Evolutionary conservation across 2,888 invertebrate species (phyloP).

Genomic region (Odontocolon sp.): DNA sequence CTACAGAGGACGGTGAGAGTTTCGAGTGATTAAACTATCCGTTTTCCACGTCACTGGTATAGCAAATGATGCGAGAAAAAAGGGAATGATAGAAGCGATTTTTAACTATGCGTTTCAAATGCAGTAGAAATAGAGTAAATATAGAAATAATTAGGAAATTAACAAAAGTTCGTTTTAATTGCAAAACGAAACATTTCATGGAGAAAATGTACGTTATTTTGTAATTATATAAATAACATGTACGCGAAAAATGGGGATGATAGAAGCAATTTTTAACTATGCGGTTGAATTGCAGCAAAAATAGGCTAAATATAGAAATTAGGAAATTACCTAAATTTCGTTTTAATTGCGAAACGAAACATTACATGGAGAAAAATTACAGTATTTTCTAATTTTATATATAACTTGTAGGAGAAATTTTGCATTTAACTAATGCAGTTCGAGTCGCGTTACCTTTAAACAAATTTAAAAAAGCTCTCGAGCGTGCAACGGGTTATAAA

Average conservation of each 20-base stretch:
- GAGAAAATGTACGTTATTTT: too few relatives aligned
- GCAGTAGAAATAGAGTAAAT: not conserved
- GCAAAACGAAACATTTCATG: not conserved
- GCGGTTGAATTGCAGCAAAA: too few relatives aligned
- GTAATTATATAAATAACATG: too few relatives aligned
- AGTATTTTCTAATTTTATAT: too few relatives aligned
- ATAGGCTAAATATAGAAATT: too few relatives aligned
- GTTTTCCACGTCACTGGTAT: constrained; percentile 9
- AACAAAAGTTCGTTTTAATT: not conserved
- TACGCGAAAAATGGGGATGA: too few relatives aligned
- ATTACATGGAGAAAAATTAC: too few relatives aligned
- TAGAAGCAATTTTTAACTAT: too few relatives aligned
- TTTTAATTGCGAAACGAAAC: not conserved
- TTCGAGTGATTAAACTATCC: constrained; percentile 43
- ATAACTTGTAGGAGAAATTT: too few relatives aligned
- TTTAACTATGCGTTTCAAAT: too few relatives aligned
- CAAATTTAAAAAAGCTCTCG: not conserved
- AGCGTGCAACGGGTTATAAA: not conserved
- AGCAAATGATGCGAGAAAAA: constrained; percentile 22
- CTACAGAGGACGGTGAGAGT: constrained; percentile 9
- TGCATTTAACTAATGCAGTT: too few relatives aligned
- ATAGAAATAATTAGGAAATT: not conserved
- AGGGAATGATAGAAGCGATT: not conserved
- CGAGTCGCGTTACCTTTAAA: not conserved
- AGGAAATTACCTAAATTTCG: too few relatives aligned